Percentiles rank a stretch among this genome's conserved stretches.
Evolutionary conservation across 2,113 vertebrate species (phyloP).

Genomic region (Siphamia tubifer): DNA sequence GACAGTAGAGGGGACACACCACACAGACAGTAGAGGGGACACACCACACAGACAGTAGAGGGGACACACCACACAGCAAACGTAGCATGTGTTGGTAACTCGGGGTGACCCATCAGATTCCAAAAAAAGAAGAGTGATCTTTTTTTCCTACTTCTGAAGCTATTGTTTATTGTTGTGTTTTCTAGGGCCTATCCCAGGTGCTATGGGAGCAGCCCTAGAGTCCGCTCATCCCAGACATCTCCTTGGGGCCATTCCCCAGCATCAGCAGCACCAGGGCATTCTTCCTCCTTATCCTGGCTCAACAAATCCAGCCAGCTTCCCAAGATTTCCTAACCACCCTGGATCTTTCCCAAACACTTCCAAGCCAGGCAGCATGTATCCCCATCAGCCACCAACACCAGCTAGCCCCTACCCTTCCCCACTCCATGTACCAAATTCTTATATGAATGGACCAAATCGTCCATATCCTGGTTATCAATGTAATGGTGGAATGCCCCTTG

Average conservation of each 20-base stretch:
- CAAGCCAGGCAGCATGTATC: conserved; percentile 77
- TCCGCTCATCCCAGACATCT: conserved; percentile 68
- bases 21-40: too few species aligned
- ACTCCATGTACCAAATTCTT: conserved; percentile 82
- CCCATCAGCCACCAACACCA: conserved; percentile 79
- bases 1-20: too few species aligned
- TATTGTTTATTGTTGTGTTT: conserved; percentile 9
- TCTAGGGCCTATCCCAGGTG: conserved; percentile 62
- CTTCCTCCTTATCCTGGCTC: conserved; percentile 78
- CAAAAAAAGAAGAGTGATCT: too few species aligned
- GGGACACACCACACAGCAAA: too few species aligned
- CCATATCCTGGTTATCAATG: conserved; percentile 88
- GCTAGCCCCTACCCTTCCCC: conserved; percentile 81
- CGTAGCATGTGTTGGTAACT: too few species aligned
- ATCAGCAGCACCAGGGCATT: conserved; percentile 77
- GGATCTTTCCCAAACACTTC: conserved; percentile 83
- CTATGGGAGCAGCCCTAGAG: conserved; percentile 51
- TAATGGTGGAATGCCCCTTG: conserved; percentile 86
- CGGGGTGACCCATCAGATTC: too few species aligned
- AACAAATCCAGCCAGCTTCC: conserved; percentile 77
- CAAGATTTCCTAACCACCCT: conserved; percentile 80
- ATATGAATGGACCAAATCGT: conserved; percentile 86
- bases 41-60: too few species aligned
- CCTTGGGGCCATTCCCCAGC: conserved; percentile 67
- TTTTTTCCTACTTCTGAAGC: background rate